Percentiles rank a stretch among this genome's conserved stretches.
Evolutionary conservation across 2,797 vertebrate genomes (phyloP).

Genomic region (Tapera naevia): DNA sequence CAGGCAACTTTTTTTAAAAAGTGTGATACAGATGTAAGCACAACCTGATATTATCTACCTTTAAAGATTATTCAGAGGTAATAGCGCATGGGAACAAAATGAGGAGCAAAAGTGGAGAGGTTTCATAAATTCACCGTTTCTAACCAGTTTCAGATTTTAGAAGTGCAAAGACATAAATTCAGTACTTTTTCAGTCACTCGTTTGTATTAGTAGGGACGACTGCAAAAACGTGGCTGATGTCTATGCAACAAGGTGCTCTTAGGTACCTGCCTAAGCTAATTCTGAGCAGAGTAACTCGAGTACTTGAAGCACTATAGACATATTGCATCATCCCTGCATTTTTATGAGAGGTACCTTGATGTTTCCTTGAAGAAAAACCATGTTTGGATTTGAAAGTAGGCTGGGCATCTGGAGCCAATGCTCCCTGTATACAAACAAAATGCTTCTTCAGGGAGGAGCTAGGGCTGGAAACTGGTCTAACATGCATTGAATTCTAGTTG

Average conservation of each 20-base stretch:
- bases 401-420: background rate
- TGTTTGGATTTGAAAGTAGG: constrained; percentile 23
- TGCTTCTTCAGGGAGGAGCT: constrained; percentile 35
- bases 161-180: background rate
- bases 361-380: constrained; percentile 33
- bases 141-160: background rate
- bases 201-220: background rate
- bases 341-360: constrained; percentile 30
- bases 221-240: background rate
- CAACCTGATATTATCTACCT: background rate
- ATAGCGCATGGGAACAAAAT: background rate
- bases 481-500: background rate
- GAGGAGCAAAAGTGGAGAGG: background rate
- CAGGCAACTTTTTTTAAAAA: background rate
- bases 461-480: constrained; percentile 9
- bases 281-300: background rate
- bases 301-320: background rate
- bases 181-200: background rate
- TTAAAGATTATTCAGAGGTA: background rate
- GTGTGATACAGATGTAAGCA: background rate
- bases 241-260: background rate
- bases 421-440: constrained; percentile 19
- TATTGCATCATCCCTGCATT: constrained; percentile 26
- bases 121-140: background rate
- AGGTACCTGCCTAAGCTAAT: background rate